phyloP scores from a whole-genome alignment of 2,797 vertebrate species.

The Crypturellus tataupa region DNA sequence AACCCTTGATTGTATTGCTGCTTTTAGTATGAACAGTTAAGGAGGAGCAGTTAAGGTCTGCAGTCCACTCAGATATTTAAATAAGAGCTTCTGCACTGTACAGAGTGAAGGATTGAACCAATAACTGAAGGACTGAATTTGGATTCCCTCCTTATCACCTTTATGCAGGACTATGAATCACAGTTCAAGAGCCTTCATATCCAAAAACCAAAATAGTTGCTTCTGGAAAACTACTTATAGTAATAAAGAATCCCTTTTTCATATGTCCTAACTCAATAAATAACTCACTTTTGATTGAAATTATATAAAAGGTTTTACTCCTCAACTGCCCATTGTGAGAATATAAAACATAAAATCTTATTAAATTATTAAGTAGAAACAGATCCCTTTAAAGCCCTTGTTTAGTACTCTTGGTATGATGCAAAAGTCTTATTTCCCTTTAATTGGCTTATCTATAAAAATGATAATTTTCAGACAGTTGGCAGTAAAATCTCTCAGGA shows the following conservation, averaged over 20 bases:
- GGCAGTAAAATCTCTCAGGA: conserved; percentile 68
- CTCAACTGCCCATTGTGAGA: conserved; percentile 23
- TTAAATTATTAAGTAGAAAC: conserved; percentile 68
- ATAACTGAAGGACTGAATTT: background rate
- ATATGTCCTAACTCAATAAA: conserved; percentile 12
- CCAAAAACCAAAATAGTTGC: background rate
- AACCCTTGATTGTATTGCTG: background rate
- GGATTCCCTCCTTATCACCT: background rate
- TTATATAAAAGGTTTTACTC: conserved; percentile 24
- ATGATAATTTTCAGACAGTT: conserved; percentile 74
- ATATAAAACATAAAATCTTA: conserved; percentile 40
- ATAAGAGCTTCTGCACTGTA: background rate
- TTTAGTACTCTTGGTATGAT: conserved; percentile 62
- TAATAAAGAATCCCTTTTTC: background rate
- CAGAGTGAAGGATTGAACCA: background rate
- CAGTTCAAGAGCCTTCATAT: background rate
- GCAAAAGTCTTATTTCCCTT: conserved; percentile 58
- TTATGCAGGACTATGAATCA: background rate
- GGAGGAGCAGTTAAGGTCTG: background rate
- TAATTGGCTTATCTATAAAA: conserved; percentile 77
- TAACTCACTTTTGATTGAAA: conserved; percentile 35
- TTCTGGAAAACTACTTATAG: background rate
- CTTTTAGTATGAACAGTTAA: background rate
- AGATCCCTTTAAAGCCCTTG: conserved; percentile 48
- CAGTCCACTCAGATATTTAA: background rate